Conservation (phyloP, 2,113 vertebrate species). For the Laticauda laticaudata region DNA sequence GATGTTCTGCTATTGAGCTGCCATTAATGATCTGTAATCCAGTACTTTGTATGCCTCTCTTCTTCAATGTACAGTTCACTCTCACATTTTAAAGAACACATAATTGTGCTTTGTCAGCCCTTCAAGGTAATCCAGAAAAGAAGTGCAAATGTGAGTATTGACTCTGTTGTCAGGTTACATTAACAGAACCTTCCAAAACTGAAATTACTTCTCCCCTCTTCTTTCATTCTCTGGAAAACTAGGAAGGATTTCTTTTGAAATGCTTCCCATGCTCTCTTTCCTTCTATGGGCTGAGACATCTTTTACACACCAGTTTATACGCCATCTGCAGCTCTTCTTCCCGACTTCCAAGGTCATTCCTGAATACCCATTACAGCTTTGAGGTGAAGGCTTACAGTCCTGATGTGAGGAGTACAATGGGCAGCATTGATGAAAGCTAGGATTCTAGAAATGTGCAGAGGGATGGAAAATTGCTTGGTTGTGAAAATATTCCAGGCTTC, state of each 20-base stretch:
- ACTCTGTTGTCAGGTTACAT: neutral
- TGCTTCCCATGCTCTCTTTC: neutral
- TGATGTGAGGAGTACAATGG: neutral
- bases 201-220: neutral
- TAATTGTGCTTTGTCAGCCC: neutral
- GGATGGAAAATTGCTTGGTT: neutral
- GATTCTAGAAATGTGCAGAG: neutral
- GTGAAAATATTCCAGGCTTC: neutral
- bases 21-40: neutral
- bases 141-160: neutral
- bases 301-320: neutral
- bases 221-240: neutral
- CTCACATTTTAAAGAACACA: neutral
- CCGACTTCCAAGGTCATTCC: neutral
- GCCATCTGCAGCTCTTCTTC: neutral
- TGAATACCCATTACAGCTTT: neutral
- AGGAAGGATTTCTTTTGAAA: neutral
- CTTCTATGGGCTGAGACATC: neutral
- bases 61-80: neutral
- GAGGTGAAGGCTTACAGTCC: neutral
- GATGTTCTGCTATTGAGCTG: neutral
- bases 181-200: neutral
- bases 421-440: neutral
- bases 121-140: neutral
- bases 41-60: neutral